These are phyloP conservation scores for Enteromius trimaculatus DNA, from an alignment of 2,797 vertebrate genomes.

Conservation along the genomic window DNA sequence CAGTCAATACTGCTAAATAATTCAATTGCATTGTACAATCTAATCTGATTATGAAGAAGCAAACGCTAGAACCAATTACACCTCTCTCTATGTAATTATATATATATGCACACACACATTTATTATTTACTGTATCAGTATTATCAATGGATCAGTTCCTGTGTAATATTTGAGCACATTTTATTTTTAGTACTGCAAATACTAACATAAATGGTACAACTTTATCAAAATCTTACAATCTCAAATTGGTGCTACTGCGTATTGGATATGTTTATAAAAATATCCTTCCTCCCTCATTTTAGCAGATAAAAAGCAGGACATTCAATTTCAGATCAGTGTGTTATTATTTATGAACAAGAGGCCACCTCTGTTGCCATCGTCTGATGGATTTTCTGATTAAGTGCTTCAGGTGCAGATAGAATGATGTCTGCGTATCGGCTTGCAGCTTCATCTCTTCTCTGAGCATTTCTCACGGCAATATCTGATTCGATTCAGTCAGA, in stretches of 20 bases:
- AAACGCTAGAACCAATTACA: neutral
- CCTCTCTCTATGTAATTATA: too few species aligned
- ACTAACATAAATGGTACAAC: neutral
- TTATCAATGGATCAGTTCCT: neutral
- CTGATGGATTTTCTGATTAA: conserved; percentile 47
- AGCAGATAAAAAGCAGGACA: conserved; percentile 29
- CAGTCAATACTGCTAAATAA: neutral
- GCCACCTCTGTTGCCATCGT: conserved; percentile 25
- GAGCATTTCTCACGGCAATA: conserved; percentile 35
- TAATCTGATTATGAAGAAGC: too few species aligned
- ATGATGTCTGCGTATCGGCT: conserved; percentile 45
- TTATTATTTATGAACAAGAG: conserved; percentile 48
- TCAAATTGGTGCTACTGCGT: neutral
- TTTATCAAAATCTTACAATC: neutral
- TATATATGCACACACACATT: too few species aligned
- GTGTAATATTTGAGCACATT: neutral
- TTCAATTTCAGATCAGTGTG: conserved; percentile 35
- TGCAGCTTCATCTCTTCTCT: conserved; percentile 40
- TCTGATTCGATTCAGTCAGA: conserved; percentile 46
- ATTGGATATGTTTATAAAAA: neutral
- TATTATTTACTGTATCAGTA: too few species aligned
- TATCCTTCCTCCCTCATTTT: neutral
- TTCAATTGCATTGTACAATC: neutral
- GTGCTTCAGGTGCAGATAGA: conserved; percentile 45
- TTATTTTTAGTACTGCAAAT: neutral